Conservation (phyloP, 2,797 vertebrate species). For the Esox masquinongy region DNA sequence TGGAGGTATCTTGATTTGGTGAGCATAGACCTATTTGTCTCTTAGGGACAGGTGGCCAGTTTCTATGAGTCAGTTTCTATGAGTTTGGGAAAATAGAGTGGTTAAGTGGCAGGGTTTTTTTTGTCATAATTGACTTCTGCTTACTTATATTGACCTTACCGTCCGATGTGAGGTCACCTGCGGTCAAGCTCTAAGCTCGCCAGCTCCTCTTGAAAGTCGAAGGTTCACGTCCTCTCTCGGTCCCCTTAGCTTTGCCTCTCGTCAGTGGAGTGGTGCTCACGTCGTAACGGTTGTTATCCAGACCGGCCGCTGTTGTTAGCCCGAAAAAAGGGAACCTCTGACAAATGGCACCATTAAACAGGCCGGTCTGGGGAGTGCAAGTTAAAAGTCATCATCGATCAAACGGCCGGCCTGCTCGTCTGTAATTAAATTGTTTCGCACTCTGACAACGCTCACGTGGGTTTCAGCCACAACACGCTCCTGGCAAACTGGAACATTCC, state of each 20-base stretch:
- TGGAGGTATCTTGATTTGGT: too few relatives aligned
- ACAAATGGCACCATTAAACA: slow-evolving; percentile 33
- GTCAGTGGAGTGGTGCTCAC: background rate
- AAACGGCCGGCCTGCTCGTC: slow-evolving; percentile 1
- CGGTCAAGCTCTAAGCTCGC: too few relatives aligned
- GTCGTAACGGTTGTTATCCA: slow-evolving; percentile 11
- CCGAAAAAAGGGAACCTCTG: slow-evolving; percentile 7
- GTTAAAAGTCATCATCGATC: slow-evolving; percentile 20
- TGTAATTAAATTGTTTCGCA: slow-evolving; percentile 15
- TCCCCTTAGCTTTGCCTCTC: background rate
- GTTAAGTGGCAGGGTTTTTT: too few relatives aligned
- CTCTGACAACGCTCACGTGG: background rate
- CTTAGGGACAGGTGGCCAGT: too few relatives aligned
- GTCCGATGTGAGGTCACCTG: too few relatives aligned
- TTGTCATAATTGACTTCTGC: too few relatives aligned
- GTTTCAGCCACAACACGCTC: background rate
- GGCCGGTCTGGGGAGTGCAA: slow-evolving; percentile 6
- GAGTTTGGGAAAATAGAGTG: too few relatives aligned
- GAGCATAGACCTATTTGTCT: too few relatives aligned
- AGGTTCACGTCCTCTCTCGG: background rate
- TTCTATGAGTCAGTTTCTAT: too few relatives aligned
- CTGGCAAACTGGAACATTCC: slow-evolving; percentile 6
- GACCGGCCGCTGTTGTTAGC: slow-evolving; percentile 4
- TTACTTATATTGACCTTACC: too few relatives aligned
- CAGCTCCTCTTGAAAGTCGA: background rate